Base-by-base conservation (phyloP, 2,888 invertebrate genomes). In the Dioctria rufipes region DNA sequence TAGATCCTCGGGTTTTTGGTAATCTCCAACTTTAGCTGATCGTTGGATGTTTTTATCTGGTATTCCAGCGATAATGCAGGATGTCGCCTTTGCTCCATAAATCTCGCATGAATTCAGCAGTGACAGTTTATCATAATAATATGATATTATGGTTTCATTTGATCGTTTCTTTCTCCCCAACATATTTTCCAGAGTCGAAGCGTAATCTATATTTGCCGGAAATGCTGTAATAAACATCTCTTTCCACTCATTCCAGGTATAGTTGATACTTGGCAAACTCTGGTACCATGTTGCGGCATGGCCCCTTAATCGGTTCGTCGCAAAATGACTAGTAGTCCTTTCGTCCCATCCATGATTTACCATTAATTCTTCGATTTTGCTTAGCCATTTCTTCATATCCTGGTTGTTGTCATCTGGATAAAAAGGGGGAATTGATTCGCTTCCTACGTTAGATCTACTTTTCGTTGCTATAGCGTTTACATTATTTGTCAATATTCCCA, bases 311-410 rank as follows among this genome's bases (percentile, higher is more conserved):
- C 78, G 63, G 5, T 37, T 8, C 49, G 81, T 63, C 1, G 82
- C 78, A 65, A 63, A 75, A 65, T 81, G 78, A 13, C 69, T 61
- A 0, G 79, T 82, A 37, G 81, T 80, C 11, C 60, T 54, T 4
- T 82, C 81, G 67, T 75, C 42, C 81, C 80, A 82, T 3, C 63
- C 80, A 40, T 81, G 78, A 75, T 80, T 81, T 58, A 40, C n/a
- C 3, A 37, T 25, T 37, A 82, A 25, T 46, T 82, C 81, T 5
- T 82, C 82, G 13, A 82, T 60, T 25, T 25, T 25, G 2, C 2
- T 25, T 25, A 25, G 2, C 25, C 25, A 25, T 25, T 25, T 2
- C 25, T 77, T 9, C 37, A 81, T 65, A 37, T 78, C 65, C 11
- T 77, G 78, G 3, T 69, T 71, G 61, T 77, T 71, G 8, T 82